Evolutionary conservation across 2,888 invertebrate genomes (phyloP), one percentile per base, ranked within the genome.

Genomic region (Hedya salicella): DNA sequence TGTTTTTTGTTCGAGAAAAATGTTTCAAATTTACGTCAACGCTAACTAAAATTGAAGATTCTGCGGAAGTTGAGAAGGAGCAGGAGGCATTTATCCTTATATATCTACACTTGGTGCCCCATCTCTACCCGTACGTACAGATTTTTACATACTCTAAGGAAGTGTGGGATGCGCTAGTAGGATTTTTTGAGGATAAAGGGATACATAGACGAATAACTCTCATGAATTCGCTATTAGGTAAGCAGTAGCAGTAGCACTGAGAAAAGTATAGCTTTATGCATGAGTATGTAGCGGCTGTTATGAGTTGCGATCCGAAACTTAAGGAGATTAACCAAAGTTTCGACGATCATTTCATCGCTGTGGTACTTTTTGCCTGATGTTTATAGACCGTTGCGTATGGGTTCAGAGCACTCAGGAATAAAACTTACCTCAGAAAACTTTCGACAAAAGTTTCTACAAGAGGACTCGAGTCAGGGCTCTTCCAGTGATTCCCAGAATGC

Each of bases 341-440:
- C 19, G 46, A 48, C 14, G 46, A 48, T 19, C 19, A 48, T 48
- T 39, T 39, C n/a, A 25, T n/a, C n/a, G n/a, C n/a, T n/a, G n/a
- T n/a, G n/a, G n/a, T 13, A 11, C 30, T 49, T 49, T 25, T 49
- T 49, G 49, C 49, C 49, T 49, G 25, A 25, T 49, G 25, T 49
- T 25, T 49, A 49, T 49, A 21, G 48, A 25, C 48, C 48, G 13
- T 49, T 49, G n/a, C n/a, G 48, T 11, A 49, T 49, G 48, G n/a
- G 25, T 21, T 21, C 25, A n/a, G 25, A 49, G 48, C 48, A 49
- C 48, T 49, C 48, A 25, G 48, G 48, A 49, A 49, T 49, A 25
- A 49, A 49, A 49, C 48, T 49, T 49, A 49, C 48, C 48, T 49
- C 25, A 5, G 48, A 49, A 49, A 49, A 49, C 6, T 21, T 49